Conservation (phyloP, 1,140 invertebrate genomes). For the Hirudo medicinalis region DNA sequence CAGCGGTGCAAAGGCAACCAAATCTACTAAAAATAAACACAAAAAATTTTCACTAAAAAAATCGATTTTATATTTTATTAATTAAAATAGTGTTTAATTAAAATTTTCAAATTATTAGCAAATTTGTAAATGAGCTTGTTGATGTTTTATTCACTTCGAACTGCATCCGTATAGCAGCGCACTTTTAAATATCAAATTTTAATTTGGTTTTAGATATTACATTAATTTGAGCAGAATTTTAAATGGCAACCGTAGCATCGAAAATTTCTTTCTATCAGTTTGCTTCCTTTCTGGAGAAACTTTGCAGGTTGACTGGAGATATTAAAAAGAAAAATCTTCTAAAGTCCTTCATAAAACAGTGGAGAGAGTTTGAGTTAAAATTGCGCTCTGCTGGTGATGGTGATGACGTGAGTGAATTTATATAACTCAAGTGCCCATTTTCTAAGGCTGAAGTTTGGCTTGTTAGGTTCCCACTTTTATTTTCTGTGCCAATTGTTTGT, state of each 20-base stretch:
- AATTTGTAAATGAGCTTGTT: too few species aligned
- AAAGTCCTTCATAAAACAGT: constrained; percentile 45
- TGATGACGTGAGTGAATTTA: constrained; percentile 13
- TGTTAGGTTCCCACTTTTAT: constrained; percentile 19
- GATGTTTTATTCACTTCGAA: too few species aligned
- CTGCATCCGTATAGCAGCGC: too few species aligned
- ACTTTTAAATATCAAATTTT: too few species aligned
- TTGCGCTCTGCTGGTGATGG: constrained; percentile 26
- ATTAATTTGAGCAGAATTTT: too few species aligned
- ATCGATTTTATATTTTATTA: too few species aligned
- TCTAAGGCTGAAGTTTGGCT: background rate
- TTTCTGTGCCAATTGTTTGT: background rate
- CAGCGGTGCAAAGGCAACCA: too few species aligned
- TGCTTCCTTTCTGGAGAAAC: constrained; percentile 43
- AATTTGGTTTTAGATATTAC: too few species aligned
- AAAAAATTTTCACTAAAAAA: too few species aligned
- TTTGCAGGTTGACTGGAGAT: constrained; percentile 39
- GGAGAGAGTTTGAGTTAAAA: constrained; percentile 39
- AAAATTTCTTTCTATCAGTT: constrained; percentile 36
- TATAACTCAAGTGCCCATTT: constrained; percentile 13
- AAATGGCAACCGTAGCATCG: constrained; percentile 28
- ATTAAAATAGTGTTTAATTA: too few species aligned
- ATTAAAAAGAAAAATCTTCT: constrained; percentile 44
- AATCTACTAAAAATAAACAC: too few species aligned
- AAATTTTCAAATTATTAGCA: too few species aligned